These are phyloP conservation scores for Ophiodon elongatus DNA, from an alignment of 2,113 vertebrate species.

Conservation along the genomic window DNA sequence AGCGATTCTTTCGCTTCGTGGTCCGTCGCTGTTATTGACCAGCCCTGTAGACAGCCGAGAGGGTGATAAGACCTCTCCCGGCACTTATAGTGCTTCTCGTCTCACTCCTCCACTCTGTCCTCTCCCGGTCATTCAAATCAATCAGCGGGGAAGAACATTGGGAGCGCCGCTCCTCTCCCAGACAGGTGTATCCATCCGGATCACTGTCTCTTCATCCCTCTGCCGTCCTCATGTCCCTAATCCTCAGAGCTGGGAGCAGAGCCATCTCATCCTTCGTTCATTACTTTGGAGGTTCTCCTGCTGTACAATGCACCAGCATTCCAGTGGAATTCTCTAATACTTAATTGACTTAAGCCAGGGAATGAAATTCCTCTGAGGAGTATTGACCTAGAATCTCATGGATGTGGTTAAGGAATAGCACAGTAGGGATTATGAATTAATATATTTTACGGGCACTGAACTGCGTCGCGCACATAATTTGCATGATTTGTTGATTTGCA, in stretches of 20 bases:
- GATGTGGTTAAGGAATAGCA: slow-evolving; percentile 46
- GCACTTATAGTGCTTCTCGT: slow-evolving; percentile 16
- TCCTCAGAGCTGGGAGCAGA: slow-evolving; percentile 39
- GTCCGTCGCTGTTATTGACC: slow-evolving; percentile 27
- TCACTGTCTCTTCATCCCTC: slow-evolving; percentile 39
- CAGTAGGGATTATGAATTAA: slow-evolving; percentile 52
- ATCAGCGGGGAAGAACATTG: slow-evolving; percentile 52
- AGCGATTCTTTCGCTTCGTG: slow-evolving; percentile 6
- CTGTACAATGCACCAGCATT: slow-evolving; percentile 31
- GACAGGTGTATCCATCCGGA: slow-evolving; percentile 68
- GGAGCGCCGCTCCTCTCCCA: slow-evolving; percentile 44
- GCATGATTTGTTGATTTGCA: slow-evolving; percentile 12
- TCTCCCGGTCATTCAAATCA: slow-evolving; percentile 64
- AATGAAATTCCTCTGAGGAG: slow-evolving; percentile 60
- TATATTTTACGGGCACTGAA: slow-evolving; percentile 14
- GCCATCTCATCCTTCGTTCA: slow-evolving; percentile 49
- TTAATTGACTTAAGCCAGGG: slow-evolving; percentile 69
- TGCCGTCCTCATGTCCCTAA: slow-evolving; percentile 54
- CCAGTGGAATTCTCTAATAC: slow-evolving; percentile 35
- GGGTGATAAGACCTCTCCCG: slow-evolving; percentile 39
- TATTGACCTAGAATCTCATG: slow-evolving; percentile 70
- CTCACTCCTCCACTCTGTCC: slow-evolving; percentile 24
- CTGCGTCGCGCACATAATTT: slow-evolving; percentile 9
- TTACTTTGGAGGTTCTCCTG: slow-evolving; percentile 48
- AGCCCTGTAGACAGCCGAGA: slow-evolving; percentile 29